phyloP scores from a whole-genome alignment of 2,888 invertebrate genomes.

The Sarcophaga subvicina region DNA sequence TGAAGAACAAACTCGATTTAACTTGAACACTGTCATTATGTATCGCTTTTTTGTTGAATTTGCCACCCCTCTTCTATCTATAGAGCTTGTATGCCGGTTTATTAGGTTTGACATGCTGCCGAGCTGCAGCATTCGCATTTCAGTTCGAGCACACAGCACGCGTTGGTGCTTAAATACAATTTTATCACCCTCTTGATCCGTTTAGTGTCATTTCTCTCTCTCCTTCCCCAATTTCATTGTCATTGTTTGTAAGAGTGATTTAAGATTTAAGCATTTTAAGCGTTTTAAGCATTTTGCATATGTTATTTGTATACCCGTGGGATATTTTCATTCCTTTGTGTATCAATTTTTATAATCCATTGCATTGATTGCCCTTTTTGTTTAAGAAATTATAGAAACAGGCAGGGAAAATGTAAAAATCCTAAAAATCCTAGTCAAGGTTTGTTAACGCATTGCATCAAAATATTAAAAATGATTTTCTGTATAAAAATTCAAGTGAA shows the following conservation, averaged over 20 bases:
- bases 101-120: conserved; percentile 39
- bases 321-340: conserved; percentile 71
- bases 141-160: conserved; percentile 73
- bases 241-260: conserved; percentile 71
- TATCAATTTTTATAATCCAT: not conserved
- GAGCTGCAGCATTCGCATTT: conserved; percentile 18
- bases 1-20: conserved; percentile 25
- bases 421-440: too few species aligned
- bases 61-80: conserved; percentile 50
- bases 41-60: too few species aligned
- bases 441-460: too few species aligned
- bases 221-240: conserved; percentile 42
- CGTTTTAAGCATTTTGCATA: conserved; percentile 80
- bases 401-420: too few species aligned
- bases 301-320: conserved; percentile 82
- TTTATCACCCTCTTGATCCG: conserved; percentile 78
- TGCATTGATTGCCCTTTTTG: too few species aligned
- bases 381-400: too few species aligned
- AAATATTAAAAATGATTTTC: too few species aligned
- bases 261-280: conserved; percentile 64
- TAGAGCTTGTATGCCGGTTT: conserved; percentile 5
- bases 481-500: too few species aligned
- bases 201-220: conserved; percentile 61
- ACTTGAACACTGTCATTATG: too few species aligned
- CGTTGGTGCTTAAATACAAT: conserved; percentile 79